A percentile compares a stretch with the other conserved stretches of the same genome.
phyloP scores from a whole-genome alignment of 2,113 vertebrate species.

The Serinus canaria region DNA sequence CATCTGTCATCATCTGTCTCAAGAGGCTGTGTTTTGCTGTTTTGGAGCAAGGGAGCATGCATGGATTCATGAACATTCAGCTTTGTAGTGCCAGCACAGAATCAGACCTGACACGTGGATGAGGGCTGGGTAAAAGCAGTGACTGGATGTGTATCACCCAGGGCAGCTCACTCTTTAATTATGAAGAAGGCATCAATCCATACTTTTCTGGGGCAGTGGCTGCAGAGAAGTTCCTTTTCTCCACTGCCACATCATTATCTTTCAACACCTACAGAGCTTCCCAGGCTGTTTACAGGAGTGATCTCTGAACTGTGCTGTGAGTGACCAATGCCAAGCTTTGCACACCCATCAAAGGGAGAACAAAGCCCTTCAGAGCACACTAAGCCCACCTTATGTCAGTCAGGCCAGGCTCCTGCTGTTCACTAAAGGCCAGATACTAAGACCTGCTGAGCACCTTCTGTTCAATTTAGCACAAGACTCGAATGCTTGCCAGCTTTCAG shows the following conservation, averaged over 20 bases:
- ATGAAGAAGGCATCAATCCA: background rate
- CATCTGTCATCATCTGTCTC: background rate
- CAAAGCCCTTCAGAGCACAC: background rate
- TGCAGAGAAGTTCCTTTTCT: background rate
- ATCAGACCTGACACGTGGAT: background rate
- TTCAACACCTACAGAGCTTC: background rate
- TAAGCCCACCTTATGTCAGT: background rate
- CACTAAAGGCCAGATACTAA: background rate
- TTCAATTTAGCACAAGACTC: background rate
- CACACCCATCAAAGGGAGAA: background rate
- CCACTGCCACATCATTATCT: background rate
- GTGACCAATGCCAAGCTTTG: background rate
- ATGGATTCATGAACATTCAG: background rate
- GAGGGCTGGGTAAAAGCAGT: background rate
- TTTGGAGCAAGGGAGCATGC: background rate
- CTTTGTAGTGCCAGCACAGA: background rate
- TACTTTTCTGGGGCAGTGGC: background rate
- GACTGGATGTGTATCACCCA: background rate
- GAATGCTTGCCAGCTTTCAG: background rate
- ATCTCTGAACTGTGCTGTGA: background rate
- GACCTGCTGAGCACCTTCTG: slow-evolving; percentile 3
- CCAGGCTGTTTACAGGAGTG: background rate
- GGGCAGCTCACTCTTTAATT: background rate
- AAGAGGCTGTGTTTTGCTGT: background rate
- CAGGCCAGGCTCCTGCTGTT: background rate